Base-by-base conservation (phyloP, 1,140 invertebrate species). In the Littorina saxatilis region DNA sequence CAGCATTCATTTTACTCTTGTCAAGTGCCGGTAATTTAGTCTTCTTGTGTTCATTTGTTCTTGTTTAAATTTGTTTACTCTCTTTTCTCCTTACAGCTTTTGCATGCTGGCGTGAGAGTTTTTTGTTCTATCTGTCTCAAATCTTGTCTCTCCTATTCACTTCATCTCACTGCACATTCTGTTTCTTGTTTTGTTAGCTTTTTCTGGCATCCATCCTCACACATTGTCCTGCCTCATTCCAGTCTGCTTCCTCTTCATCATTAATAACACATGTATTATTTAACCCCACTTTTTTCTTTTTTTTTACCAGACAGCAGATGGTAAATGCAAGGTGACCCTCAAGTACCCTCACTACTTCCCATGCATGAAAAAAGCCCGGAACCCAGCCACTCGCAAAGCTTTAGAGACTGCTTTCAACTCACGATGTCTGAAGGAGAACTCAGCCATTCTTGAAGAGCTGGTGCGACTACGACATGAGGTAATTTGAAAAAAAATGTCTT, bases 321-420 rank as follows among this genome's bases (percentile, higher is more conserved):
- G 92, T n/a, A 93, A 93, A 76, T 86, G 88, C 29, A 92, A 93
- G 79, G 92, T 94, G 1, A 91, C 93, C 11, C 83, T 94, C 43
- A 94, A 94, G 82, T 94, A 94, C 85, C 94, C 94, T 5, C 93
- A 94, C 83, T 93, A 93, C 72, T 94, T 94, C 83, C 94, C 94
- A 32, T 91, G 93, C 73, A 94, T 93, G 90, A 91, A 93, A 85
- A 93, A 94, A 86, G 92, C 91, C 58, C 87, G 88, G 29, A 91
- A 92, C 55, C 93, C 93, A 3, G 86, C 92, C 29, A 94, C 93
- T 7, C 90, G 94, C 75, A 88, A 86, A 66, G 89, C 76, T 39
- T 85, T 94, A 83, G 93, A 93, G 80, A 92, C 86, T 47, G 93
- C 92, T 43, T 94, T 93, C 82, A 92, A 94, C 81, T 91, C 92